These are phyloP conservation scores for Tenthredo scrophulariae DNA, from an alignment of 2,888 invertebrate genomes.

Conservation along the genomic window DNA sequence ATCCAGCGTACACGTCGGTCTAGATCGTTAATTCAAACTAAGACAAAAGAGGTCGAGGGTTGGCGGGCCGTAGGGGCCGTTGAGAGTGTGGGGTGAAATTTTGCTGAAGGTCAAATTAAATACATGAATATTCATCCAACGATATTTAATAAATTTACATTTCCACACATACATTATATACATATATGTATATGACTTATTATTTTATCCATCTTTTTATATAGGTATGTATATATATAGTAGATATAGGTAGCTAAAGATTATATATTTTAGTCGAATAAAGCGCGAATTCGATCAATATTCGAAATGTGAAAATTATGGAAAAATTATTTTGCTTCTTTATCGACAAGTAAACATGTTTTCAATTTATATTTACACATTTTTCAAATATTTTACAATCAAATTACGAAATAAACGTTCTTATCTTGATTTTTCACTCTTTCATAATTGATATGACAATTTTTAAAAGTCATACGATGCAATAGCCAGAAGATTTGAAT, in stretches of 20 bases:
- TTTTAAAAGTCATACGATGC: neutral
- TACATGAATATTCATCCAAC: conserved; percentile 27
- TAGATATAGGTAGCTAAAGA: neutral
- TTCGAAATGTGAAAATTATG: neutral
- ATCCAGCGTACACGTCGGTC: conserved; percentile 35
- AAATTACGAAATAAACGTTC: neutral
- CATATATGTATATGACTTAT: neutral
- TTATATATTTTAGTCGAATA: neutral
- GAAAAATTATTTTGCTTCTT: no score
- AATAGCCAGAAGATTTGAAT: neutral
- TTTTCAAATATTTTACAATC: neutral
- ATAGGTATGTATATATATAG: no score
- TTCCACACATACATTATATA: neutral
- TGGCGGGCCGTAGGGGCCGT: neutral
- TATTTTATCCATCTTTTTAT: neutral
- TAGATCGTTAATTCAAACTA: conserved; percentile 52
- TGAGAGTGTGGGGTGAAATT: conserved; percentile 23
- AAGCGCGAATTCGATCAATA: conserved; percentile 4
- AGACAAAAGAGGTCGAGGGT: conserved; percentile 51
- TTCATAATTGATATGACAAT: neutral
- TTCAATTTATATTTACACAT: no score
- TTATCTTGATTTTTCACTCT: neutral
- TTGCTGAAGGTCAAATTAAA: conserved; percentile 45
- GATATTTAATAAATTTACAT: conserved; percentile 46
- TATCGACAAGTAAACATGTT: no score